Evolutionary conservation across 2,113 vertebrate species (phyloP).

Genomic region (Stomatorhinus ivindoensis): DNA sequence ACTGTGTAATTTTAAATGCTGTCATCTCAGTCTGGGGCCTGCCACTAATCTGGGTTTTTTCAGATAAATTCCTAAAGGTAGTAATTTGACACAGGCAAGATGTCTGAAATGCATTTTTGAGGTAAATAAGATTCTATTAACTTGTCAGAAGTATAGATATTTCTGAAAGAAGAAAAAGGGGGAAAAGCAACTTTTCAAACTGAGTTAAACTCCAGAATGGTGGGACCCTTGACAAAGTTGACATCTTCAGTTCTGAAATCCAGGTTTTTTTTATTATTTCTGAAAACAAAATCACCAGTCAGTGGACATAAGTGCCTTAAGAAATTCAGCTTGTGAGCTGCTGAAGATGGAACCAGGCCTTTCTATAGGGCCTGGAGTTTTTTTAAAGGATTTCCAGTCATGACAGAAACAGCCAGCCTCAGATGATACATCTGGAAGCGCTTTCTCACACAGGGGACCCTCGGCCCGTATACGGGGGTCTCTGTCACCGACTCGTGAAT

Average conservation of each 20-base stretch:
- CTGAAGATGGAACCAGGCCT: neutral
- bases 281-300: conserved; percentile 1
- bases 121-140: conserved; percentile 28
- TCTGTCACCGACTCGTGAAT: neutral
- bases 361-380: neutral
- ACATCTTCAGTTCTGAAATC: neutral
- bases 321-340: neutral
- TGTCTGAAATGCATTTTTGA: conserved; percentile 25
- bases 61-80: conserved; percentile 23
- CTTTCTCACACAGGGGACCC: neutral
- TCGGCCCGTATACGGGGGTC: neutral
- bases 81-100: conserved; percentile 27
- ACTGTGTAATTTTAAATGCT: conserved; percentile 25
- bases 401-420: neutral
- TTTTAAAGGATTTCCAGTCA: neutral
- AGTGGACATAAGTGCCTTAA: neutral
- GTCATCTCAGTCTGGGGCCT: conserved; percentile 29
- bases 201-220: neutral
- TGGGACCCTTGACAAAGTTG: neutral
- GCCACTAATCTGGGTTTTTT: conserved; percentile 32
- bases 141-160: conserved; percentile 26
- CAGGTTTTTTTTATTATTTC: neutral
- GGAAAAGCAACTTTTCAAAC: neutral
- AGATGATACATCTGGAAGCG: neutral
- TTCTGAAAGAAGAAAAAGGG: conserved; percentile 20